phyloP scores from a whole-genome alignment of 2,888 invertebrate species.

The Sphaeridia pumilis region DNA sequence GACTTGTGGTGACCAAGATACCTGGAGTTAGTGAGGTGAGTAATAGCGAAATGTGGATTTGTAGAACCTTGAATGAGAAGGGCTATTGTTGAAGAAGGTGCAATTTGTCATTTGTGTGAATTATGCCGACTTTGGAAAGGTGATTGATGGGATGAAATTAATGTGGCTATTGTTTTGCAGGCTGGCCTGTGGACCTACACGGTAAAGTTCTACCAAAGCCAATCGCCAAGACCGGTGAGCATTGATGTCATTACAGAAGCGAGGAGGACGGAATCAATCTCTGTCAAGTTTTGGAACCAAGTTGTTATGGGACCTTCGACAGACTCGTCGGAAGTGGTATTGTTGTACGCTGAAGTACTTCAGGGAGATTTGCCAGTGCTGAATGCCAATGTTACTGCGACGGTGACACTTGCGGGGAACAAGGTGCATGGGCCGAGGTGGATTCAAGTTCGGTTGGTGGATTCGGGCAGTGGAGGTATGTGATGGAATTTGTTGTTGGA shows the following conservation, averaged over 20 bases:
- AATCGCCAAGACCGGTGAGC: constrained; percentile 28
- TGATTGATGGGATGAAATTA: too few relatives aligned
- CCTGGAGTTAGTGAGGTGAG: constrained; percentile 36
- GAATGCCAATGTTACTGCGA: constrained; percentile 37
- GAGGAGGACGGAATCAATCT: constrained; percentile 32
- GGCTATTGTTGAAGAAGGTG: too few relatives aligned
- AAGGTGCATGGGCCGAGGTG: constrained; percentile 30
- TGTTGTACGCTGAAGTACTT: constrained; percentile 37
- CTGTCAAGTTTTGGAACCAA: constrained; percentile 35
- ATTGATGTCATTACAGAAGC: constrained; percentile 36
- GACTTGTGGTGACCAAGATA: constrained; percentile 35
- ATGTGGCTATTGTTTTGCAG: constrained; percentile 24
- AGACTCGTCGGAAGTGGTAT: constrained; percentile 23
- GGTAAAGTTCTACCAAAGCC: constrained; percentile 33
- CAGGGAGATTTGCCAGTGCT: constrained; percentile 37
- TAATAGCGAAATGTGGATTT: too few relatives aligned
- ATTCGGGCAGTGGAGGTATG: constrained; percentile 36
- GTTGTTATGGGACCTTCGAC: constrained; percentile 26
- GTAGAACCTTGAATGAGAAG: too few relatives aligned
- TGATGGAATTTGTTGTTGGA: too few relatives aligned
- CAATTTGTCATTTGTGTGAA: too few relatives aligned
- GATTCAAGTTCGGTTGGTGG: constrained; percentile 29
- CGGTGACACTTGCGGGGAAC: constrained; percentile 33
- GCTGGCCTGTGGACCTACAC: constrained; percentile 35
- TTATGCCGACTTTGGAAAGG: too few relatives aligned